Evolutionary conservation across 2,888 invertebrate species (phyloP), one percentile per base, ranked within the genome.

Genomic region (Dynastes maya): DNA sequence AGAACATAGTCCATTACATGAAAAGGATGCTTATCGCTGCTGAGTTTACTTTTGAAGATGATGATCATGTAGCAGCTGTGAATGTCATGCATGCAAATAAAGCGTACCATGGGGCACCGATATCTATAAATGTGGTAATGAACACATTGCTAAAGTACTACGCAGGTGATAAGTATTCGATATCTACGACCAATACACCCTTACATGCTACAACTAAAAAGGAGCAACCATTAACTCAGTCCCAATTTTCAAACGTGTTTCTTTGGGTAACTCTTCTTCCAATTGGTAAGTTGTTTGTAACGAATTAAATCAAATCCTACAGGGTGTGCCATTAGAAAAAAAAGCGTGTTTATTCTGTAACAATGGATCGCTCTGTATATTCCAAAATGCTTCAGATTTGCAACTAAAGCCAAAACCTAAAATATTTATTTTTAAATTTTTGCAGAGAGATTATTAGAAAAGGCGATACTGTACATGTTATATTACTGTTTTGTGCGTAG

Each of bases 41-140:
- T 0, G 90, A 91, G 84, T 90, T 91, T 78, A 87, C 83, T 2
- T 79, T 68, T 1, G 79, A 76, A 16, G 75, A 77, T 6, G 22
- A 45, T 22, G 70, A 53, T 51, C 4, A 45, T 40, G 11, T 37
- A 2, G 53, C 32, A 27, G 37, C 27, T 2, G 53, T 76, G 4
- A 83, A 87, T 79, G 83, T 90, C 1, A 85, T 89, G 80, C 91
- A 89, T 83, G 91, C 91, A 0, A 86, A 86, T 71, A 88, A 88
- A 79, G 89, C 91, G 2, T 82, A 89, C 11, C 92, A 92, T 80
- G 90, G 90, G 68, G 88, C 90, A 1, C 90, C 91, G 1, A 90
- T 90, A 76, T 87, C 91, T 0, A 80, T 91, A 4, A 91, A 92
- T 85, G 81, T 91, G 51, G 81, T 91, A 2, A 89, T 89, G 80